Base-by-base conservation (phyloP, 1,140 invertebrate genomes). In the Cyclina sinensis region DNA sequence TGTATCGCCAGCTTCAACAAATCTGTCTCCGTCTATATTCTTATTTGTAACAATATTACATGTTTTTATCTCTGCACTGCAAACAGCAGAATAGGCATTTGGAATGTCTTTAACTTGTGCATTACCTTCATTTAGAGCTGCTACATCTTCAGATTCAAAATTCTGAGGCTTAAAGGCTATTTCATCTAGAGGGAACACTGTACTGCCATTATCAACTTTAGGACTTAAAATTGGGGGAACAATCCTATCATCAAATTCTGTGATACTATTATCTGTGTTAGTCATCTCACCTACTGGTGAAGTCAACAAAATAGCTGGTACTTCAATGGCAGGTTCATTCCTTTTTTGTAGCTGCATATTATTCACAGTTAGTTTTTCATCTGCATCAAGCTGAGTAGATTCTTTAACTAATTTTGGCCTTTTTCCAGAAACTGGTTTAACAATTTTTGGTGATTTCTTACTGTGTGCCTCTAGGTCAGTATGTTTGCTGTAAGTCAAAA, bases 391-490 rank as follows among this genome's bases (percentile, higher is more conserved):
- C n/a, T 70, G 65, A 16, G 32, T 70, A 2, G 74, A 51, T 18
- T 21, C 46, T 16, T 46, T 48, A 1, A 51, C 46, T 18, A 78
- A 51, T 18, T 2, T 27, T 54, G 43, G 46, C 21, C 74, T 78
- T 78, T 43, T 54, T 30, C 46, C 74, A 48, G 62, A 84, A 1
- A 84, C 43, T 46, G 82, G 82, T 32, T 84, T 84, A 9, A 54
- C 43, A 48, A 84, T 84, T 84, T 48, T 84, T 21, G 82, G 62
- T 51, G 62, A 39, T 27, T 35, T 73, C 35, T 24, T 83, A 3
- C 21, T 37, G 4, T 9, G 14, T 18, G 0, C 7, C 1, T 70
- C 65, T 32, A 37, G 32, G 1, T 21, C 18, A 39, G 16, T 16
- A 37, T 5, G n/a, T 70, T 35, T 70, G 11, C 27, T 32, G 11